These are phyloP conservation scores for Butastur rufipennis DNA, from an alignment of 2,113 vertebrate species.

Conservation along the genomic window DNA sequence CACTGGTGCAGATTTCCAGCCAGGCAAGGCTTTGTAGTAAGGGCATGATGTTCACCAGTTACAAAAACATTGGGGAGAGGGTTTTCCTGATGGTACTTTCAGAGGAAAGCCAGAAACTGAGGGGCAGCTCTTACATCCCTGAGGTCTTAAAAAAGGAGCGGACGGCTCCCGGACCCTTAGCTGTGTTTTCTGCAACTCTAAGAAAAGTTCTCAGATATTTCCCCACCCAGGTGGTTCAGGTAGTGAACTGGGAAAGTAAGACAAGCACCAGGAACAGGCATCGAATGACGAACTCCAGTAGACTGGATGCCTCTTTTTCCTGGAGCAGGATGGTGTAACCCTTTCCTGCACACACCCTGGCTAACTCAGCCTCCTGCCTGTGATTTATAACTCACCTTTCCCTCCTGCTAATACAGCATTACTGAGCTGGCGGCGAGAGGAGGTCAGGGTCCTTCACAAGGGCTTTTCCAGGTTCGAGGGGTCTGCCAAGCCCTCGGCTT, in stretches of 20 bases:
- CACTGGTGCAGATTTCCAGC: neutral
- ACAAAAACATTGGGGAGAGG: neutral
- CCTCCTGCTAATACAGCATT: neutral
- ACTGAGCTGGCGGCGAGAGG: neutral
- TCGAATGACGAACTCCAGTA: accelerated
- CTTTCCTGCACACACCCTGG: too few species aligned
- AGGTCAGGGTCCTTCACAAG: neutral
- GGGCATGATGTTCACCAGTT: neutral
- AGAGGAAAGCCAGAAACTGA: neutral
- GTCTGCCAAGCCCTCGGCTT: neutral
- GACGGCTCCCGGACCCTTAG: neutral
- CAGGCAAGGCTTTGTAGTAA: neutral
- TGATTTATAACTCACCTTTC: neutral
- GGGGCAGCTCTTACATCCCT: neutral
- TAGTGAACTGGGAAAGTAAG: neutral
- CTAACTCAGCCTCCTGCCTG: neutral
- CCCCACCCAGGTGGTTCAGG: neutral
- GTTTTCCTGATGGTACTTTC: neutral
- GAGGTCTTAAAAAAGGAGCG: neutral
- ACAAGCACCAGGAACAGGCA: neutral
- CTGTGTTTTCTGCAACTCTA: neutral
- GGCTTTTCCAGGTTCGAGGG: neutral
- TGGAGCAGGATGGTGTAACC: neutral
- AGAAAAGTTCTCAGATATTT: neutral
- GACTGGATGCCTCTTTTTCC: neutral